A percentile compares a stretch with the other conserved stretches of the same genome.
Evolutionary conservation across 2,113 vertebrate genomes (phyloP).

Genomic region (Lagopus muta): DNA sequence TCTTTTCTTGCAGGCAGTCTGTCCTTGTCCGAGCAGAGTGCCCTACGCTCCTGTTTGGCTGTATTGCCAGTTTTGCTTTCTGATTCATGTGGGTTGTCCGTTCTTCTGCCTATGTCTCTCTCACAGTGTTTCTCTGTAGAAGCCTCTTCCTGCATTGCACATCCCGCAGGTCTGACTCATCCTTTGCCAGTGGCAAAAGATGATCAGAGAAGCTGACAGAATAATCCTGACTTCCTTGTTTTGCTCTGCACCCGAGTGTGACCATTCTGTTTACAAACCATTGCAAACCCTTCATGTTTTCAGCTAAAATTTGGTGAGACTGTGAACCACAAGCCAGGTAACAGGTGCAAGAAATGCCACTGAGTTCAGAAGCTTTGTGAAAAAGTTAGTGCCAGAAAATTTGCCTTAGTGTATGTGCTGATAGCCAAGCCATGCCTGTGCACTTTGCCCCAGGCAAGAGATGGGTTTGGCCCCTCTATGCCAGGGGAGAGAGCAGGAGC

Average conservation of each 20-base stretch:
- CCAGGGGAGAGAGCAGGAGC: not conserved
- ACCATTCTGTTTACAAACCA: not conserved
- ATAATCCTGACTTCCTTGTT: not conserved
- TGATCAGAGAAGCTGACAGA: not conserved
- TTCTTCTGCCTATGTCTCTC: not conserved
- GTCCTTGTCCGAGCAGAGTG: not conserved
- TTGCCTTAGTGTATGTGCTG: accelerated
- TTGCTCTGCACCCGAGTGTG: not conserved
- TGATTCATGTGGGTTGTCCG: not conserved
- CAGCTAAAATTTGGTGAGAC: not conserved
- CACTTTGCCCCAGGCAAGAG: not conserved
- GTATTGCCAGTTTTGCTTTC: not conserved
- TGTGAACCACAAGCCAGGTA: not conserved
- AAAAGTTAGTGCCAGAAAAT: not conserved
- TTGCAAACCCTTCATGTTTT: not conserved
- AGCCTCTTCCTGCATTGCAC: not conserved
- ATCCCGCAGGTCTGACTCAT: not conserved
- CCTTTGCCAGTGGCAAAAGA: not conserved
- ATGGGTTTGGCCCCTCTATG: not conserved
- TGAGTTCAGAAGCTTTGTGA: not conserved
- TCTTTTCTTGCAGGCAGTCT: not conserved
- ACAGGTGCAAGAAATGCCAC: not conserved
- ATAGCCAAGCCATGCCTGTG: not conserved
- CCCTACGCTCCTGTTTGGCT: not conserved
- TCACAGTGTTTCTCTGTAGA: not conserved